Conservation (phyloP, 2,888 invertebrate species). For the Volucella inanis region DNA sequence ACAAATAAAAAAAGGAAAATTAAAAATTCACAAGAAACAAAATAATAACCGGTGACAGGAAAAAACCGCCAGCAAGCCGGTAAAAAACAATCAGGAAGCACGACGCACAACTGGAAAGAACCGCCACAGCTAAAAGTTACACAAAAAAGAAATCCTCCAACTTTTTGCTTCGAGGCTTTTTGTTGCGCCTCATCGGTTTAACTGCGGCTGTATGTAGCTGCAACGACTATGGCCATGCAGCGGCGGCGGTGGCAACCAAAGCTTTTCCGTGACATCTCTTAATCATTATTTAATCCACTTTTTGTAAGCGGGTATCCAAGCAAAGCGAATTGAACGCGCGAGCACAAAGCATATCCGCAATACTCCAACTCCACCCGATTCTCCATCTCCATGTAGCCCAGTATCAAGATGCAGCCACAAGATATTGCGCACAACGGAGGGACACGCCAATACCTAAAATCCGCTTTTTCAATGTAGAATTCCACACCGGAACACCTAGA, state of each 20-base stretch:
- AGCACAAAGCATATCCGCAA: slow-evolving; percentile 67
- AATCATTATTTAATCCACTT: slow-evolving; percentile 75
- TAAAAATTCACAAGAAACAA: slow-evolving; percentile 61
- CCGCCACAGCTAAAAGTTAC: neutral
- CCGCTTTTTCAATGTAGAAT: slow-evolving; percentile 70
- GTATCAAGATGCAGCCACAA: slow-evolving; percentile 67
- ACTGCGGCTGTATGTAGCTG: neutral
- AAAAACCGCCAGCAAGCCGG: slow-evolving; percentile 30
- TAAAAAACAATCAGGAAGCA: slow-evolving; percentile 61
- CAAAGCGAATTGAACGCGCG: slow-evolving; percentile 65
- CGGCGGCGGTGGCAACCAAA: slow-evolving; percentile 53
- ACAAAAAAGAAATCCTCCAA: slow-evolving; percentile 45
- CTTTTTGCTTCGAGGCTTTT: slow-evolving; percentile 50
- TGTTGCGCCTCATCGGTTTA: slow-evolving; percentile 10
- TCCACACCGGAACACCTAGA: slow-evolving; percentile 69
- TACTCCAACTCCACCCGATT: slow-evolving; percentile 42
- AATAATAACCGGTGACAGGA: slow-evolving; percentile 71
- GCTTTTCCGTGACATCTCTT: slow-evolving; percentile 73
- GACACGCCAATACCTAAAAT: slow-evolving; percentile 52
- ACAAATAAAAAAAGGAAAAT: slow-evolving; percentile 20
- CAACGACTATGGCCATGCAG: neutral
- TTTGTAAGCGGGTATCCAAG: slow-evolving; percentile 37
- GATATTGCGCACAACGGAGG: slow-evolving; percentile 51
- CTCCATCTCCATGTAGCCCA: neutral
- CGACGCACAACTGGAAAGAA: slow-evolving; percentile 48